Evolutionary conservation across 1,140 invertebrate species (phyloP).

Genomic region (Tribolium castaneum): DNA sequence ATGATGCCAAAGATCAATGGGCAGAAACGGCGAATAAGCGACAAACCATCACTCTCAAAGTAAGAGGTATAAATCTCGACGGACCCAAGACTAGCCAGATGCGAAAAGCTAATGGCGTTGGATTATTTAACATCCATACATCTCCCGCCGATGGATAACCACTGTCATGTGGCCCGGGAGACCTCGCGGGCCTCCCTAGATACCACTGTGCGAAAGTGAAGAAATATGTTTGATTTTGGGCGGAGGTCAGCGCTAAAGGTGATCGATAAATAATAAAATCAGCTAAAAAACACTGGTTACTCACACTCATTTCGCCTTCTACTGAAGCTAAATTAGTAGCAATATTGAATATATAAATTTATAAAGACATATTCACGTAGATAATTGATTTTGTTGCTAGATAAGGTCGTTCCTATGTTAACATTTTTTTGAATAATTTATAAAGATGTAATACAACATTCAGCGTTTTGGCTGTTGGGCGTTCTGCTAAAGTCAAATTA

Average conservation of each 20-base stretch:
- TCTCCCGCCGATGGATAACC: slow-evolving; percentile 48
- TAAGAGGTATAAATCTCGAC: slow-evolving; percentile 48
- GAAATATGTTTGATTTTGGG: slow-evolving; percentile 38
- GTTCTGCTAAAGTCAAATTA: too few relatives aligned
- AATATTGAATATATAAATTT: too few relatives aligned
- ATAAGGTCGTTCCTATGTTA: too few relatives aligned
- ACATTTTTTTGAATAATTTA: too few relatives aligned
- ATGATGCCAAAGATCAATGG: slow-evolving; percentile 27
- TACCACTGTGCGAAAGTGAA: slow-evolving; percentile 40
- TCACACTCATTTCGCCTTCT: too few relatives aligned
- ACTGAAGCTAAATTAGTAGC: too few relatives aligned
- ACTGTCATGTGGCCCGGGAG: slow-evolving; percentile 39
- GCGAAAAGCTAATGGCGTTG: slow-evolving; percentile 50
- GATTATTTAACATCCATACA: slow-evolving; percentile 53
- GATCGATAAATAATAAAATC: not conserved
- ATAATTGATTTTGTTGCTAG: too few relatives aligned
- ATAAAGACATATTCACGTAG: too few relatives aligned
- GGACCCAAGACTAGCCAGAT: slow-evolving; percentile 36
- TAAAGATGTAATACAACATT: not conserved
- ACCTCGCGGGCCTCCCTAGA: slow-evolving; percentile 13
- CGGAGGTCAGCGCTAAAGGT: slow-evolving; percentile 8
- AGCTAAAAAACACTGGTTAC: too few relatives aligned
- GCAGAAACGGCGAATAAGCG: slow-evolving; percentile 41
- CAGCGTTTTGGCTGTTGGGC: too few relatives aligned
- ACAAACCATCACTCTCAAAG: slow-evolving; percentile 48